Percentiles rank a stretch among this genome's conserved stretches.
Evolutionary conservation across 1,140 invertebrate genomes (phyloP).

Genomic region (Zaprionus davidi): DNA sequence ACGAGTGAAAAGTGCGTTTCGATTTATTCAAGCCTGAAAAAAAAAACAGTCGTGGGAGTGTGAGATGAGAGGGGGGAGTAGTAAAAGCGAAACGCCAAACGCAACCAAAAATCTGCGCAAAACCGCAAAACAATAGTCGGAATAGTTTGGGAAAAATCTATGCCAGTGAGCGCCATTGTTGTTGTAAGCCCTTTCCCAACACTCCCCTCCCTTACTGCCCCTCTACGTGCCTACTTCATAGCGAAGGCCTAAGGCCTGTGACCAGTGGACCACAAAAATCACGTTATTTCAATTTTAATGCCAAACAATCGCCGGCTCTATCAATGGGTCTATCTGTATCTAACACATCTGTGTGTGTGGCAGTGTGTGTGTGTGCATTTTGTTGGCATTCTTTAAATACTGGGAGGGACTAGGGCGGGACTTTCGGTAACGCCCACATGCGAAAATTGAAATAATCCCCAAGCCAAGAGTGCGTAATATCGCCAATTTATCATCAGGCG

Average conservation of each 20-base stretch:
- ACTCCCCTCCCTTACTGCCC: not conserved
- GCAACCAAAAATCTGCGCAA: conserved; percentile 62
- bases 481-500: conserved; percentile 74
- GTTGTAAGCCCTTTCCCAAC: conserved; percentile 1
- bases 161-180: conserved; percentile 44
- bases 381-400: conserved; percentile 69
- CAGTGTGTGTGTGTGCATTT: conserved; percentile 36
- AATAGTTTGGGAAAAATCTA: conserved; percentile 64
- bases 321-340: conserved; percentile 36
- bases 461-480: conserved; percentile 62
- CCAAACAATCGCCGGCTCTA: conserved; percentile 63
- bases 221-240: not conserved
- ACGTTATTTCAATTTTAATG: conserved; percentile 81
- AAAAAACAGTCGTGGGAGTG: conserved; percentile 1
- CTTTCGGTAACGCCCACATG: conserved; percentile 66
- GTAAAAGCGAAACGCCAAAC: conserved; percentile 21
- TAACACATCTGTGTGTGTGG: not conserved
- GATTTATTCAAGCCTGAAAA: conserved; percentile 63
- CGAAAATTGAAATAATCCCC: conserved; percentile 72
- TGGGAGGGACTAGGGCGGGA: conserved; percentile 21
- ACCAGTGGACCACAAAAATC: conserved; percentile 76
- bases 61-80: not conserved
- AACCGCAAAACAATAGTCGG: conserved; percentile 75
- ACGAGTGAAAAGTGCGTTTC: conserved; percentile 66
- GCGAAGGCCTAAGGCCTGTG: conserved; percentile 28